Percentiles rank a stretch among this genome's conserved stretches.
These are phyloP conservation scores for Todiramphus chloris DNA, from an alignment of 2,113 vertebrate species.

Conservation along the genomic window DNA sequence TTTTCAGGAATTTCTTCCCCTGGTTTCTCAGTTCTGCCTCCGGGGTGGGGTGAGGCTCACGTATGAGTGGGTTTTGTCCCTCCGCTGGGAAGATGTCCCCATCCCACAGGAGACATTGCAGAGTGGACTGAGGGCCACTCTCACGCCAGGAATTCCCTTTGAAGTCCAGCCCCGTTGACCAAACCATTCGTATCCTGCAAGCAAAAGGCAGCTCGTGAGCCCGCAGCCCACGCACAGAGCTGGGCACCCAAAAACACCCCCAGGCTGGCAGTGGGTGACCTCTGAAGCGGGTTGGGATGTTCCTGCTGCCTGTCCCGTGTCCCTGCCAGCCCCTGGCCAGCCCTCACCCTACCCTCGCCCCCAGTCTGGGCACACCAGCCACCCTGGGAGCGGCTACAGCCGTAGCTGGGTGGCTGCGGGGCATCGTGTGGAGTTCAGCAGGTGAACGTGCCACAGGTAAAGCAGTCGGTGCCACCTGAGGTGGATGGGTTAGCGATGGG, in stretches of 20 bases:
- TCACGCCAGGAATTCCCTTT: background rate
- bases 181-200: accelerated
- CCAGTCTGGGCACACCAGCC: accelerated
- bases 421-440: background rate
- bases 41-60: background rate
- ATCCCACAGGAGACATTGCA: background rate
- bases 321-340: accelerated
- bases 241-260: background rate
- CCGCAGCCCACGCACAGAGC: accelerated
- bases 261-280: accelerated
- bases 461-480: accelerated
- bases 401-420: accelerated
- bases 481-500: too few species aligned
- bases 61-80: background rate
- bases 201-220: accelerated
- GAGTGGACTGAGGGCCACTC: background rate
- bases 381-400: accelerated
- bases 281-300: background rate
- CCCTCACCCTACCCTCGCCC: background rate
- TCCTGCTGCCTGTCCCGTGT: background rate
- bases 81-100: background rate
- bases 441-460: background rate
- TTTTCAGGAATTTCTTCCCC: background rate
- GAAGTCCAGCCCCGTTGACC: accelerated
- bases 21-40: background rate